A percentile compares a stretch with the other conserved stretches of the same genome.
Conservation (phyloP, 2,113 vertebrate species). For the Myanophis thanlyinensis region DNA sequence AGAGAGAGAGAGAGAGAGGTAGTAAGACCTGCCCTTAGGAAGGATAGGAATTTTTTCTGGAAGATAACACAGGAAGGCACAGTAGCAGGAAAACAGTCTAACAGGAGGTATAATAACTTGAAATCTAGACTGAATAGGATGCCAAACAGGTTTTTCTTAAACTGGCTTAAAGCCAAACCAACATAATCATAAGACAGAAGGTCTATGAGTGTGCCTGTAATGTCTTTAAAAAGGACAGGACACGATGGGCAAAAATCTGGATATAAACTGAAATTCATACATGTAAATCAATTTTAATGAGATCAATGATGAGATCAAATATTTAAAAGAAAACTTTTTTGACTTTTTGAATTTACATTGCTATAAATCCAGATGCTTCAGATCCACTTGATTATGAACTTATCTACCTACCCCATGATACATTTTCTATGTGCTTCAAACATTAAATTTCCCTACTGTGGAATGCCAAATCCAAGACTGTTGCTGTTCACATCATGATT, state of each 20-base stretch:
- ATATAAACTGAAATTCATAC: background rate
- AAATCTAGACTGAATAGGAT: background rate
- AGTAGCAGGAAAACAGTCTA: background rate
- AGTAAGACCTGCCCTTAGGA: background rate
- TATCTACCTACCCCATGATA: constrained; percentile 1
- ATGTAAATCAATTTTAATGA: background rate
- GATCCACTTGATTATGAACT: background rate
- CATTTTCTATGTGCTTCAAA: constrained; percentile 12
- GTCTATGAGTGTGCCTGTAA: too few relatives aligned
- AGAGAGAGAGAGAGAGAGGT: too few relatives aligned
- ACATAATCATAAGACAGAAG: background rate
- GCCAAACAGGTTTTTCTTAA: background rate
- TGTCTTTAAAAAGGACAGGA: background rate
- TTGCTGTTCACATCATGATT: constrained; percentile 10
- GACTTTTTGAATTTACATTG: background rate
- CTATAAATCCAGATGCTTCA: background rate
- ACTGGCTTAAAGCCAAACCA: background rate
- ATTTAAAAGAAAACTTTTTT: background rate
- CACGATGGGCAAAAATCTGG: background rate
- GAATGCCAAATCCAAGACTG: constrained; percentile 28
- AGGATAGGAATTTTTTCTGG: too few relatives aligned
- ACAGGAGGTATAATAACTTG: background rate
- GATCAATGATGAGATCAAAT: background rate
- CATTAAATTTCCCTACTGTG: background rate
- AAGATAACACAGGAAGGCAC: background rate